Conservation (phyloP, 2,888 invertebrate genomes). For the Colostygia pectinataria region DNA sequence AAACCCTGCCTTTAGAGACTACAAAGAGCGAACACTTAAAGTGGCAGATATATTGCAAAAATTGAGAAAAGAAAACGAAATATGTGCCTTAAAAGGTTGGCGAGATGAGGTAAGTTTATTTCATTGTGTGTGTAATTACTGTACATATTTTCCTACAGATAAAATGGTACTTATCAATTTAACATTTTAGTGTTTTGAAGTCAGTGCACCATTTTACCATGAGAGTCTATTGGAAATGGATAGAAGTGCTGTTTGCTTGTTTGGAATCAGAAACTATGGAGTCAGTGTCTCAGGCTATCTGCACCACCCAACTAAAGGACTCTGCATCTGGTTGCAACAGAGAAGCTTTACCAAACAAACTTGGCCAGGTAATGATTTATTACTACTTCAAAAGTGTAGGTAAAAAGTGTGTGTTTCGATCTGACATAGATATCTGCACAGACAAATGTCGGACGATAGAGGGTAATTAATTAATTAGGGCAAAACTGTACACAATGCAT, state of each 20-base stretch:
- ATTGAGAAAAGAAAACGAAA: conserved; percentile 88
- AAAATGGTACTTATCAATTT: neutral
- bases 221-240: conserved; percentile 90
- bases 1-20: conserved; percentile 94
- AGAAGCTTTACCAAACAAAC: conserved; percentile 96
- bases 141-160: neutral
- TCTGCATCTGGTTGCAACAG: conserved; percentile 96
- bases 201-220: conserved; percentile 85
- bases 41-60: conserved; percentile 91
- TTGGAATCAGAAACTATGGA: conserved; percentile 97
- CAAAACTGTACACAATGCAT: too few relatives aligned
- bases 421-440: too few relatives aligned
- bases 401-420: too few relatives aligned
- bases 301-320: conserved; percentile 90
- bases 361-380: conserved; percentile 88
- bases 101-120: conserved; percentile 90
- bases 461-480: too few relatives aligned
- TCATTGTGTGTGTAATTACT: conserved; percentile 35
- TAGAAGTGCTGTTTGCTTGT: conserved; percentile 95
- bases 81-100: conserved; percentile 94
- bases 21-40: conserved; percentile 89
- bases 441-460: too few relatives aligned
- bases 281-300: conserved; percentile 97
- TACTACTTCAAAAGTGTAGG: too few relatives aligned
- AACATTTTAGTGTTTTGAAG: conserved; percentile 89